phyloP scores from a whole-genome alignment of 2,797 vertebrate genomes.

The Chrysocyon brachyurus region DNA sequence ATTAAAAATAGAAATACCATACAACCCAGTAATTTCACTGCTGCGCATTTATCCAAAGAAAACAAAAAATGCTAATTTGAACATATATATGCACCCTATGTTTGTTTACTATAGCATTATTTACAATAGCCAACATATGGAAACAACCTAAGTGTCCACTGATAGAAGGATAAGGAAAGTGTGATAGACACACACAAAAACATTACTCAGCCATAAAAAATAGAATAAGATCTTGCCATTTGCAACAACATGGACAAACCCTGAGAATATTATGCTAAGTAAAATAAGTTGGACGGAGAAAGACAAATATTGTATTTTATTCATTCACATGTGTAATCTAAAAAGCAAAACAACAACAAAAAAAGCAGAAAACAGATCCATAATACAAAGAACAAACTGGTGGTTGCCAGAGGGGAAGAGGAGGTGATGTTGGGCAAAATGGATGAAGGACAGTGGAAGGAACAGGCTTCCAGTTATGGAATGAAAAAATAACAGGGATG shows the following conservation, averaged over 20 bases:
- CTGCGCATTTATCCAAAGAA: not conserved
- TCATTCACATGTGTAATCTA: not conserved
- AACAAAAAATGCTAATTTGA: not conserved
- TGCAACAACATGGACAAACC: not conserved
- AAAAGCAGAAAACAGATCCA: not conserved
- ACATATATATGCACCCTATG: not conserved
- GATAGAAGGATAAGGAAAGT: not conserved
- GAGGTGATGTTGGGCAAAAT: not conserved
- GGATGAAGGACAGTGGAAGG: not conserved
- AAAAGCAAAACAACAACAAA: not conserved
- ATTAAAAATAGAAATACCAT: not conserved
- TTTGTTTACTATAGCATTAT: not conserved
- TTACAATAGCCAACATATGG: not conserved
- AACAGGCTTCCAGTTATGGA: not conserved
- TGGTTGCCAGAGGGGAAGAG: not conserved
- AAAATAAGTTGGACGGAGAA: not conserved
- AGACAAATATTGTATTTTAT: not conserved
- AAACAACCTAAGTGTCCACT: not conserved
- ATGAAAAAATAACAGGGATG: not conserved
- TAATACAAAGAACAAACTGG: not conserved
- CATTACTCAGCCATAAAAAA: not conserved
- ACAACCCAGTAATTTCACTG: not conserved
- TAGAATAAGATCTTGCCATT: not conserved
- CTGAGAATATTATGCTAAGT: not conserved
- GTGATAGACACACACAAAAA: not conserved